Percentiles rank a stretch among this genome's conserved stretches.
phyloP scores from a whole-genome alignment of 2,113 vertebrate species.

The Sphyrna mokarran region DNA sequence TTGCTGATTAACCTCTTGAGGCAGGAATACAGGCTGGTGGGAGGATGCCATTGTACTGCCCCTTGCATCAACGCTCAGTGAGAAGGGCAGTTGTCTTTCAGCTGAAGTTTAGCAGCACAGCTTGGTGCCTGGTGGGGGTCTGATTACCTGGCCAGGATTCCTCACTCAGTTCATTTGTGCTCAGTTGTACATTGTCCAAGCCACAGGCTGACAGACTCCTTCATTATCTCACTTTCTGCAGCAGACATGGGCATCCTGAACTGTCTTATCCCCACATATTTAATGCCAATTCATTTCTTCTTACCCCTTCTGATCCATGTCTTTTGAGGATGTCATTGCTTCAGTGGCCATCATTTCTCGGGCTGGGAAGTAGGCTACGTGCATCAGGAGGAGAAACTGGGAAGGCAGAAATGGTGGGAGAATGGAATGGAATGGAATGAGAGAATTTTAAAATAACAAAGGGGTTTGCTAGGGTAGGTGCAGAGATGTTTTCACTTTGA shows the following conservation, averaged over 20 bases:
- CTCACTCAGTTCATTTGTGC: not conserved
- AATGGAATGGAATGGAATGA: not conserved
- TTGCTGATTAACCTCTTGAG: not conserved
- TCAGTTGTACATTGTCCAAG: not conserved
- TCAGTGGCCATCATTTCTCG: too few relatives aligned
- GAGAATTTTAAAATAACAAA: not conserved
- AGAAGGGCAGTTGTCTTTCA: not conserved
- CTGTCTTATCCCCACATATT: not conserved
- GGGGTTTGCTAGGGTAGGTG: not conserved
- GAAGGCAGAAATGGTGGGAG: not conserved
- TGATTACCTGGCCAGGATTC: not conserved
- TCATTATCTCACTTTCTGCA: not conserved
- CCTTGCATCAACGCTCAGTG: not conserved
- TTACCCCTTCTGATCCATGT: not conserved
- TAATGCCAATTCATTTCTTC: not conserved
- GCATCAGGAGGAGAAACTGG: not conserved
- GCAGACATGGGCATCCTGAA: not conserved
- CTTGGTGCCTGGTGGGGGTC: not conserved
- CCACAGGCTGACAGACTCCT: not conserved
- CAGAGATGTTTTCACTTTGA: too few relatives aligned
- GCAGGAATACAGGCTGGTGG: not conserved
- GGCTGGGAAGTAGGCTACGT: not conserved
- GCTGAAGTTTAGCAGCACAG: not conserved
- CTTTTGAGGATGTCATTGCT: not conserved
- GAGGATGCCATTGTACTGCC: not conserved